Base-by-base conservation (phyloP, 2,888 invertebrate genomes). In the Polyploca ridens region DNA sequence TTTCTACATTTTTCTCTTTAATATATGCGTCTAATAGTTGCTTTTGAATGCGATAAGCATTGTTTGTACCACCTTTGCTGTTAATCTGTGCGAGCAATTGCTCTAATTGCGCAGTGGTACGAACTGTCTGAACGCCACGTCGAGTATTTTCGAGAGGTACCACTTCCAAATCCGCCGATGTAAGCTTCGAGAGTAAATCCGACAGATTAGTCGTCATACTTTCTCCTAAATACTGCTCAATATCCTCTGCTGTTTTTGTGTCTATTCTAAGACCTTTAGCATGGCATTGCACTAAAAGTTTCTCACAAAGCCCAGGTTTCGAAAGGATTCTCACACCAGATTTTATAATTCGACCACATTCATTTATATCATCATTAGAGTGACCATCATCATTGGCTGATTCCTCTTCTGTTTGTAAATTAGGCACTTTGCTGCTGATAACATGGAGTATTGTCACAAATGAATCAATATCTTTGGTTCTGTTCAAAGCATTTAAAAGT, bases 251-350 rank as follows among this genome's bases (percentile, higher is more conserved):
- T 58, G 94, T 86, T 3, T 87, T 81, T 38, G 94, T 95, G 35
- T 95, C 95, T 38, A 97, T 95, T 61, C 95, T 95, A 19, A 97
- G 80, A 0, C 97, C 97, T 78, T 96, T 94, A 4, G 95, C 87
- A n/a, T 95, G 92, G 49, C 97, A 79, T 27, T 90, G 93, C 63
- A 88, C 79, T 0, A 97, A 84, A 4, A 96, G 87, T 49, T 89
- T 81, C 69, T 95, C 93, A 58, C 94, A 83, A 11, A 91, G 77
- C n/a, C 90, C 84, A 44, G 94, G 90, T n/a, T 94, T 89, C 0
- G 82, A 73, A 4, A 95, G 83, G 58, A 89, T 88, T 63, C 86
- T 87, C 0, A 94, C 86, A 5, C 95, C 91, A 64, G 95, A 95
- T 16, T 86, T 84, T 0, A 96, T 82, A 41, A 96, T 88, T 33